phyloP scores from a whole-genome alignment of 2,797 vertebrate genomes.

The Spondyliosoma cantharus region DNA sequence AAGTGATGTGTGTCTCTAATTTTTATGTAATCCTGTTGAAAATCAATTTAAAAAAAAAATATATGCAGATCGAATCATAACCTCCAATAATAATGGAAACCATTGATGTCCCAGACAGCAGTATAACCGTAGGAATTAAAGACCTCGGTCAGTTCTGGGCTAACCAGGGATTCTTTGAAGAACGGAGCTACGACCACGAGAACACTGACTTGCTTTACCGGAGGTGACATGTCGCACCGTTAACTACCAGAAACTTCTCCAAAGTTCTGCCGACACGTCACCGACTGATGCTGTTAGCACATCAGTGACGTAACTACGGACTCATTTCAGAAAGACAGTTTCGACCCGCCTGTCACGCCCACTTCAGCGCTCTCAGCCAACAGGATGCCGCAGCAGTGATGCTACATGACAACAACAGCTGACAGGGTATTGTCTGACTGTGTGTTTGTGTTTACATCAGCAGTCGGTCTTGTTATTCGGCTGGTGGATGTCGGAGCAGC shows the following conservation, averaged over 20 bases:
- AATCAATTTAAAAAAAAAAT: no score
- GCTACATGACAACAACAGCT: conserved; percentile 66
- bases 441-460: conserved; percentile 7
- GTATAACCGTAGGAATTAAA: not conserved
- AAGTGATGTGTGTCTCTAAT: no score
- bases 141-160: not conserved
- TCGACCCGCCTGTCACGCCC: not conserved
- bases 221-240: not conserved
- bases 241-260: conserved; percentile 6
- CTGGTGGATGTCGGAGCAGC: conserved; percentile 26
- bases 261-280: not conserved
- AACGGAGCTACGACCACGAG: no score
- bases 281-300: not conserved
- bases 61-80: no score
- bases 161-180: no score
- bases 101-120: no score
- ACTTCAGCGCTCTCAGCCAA: conserved; percentile 27
- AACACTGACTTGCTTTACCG: not conserved
- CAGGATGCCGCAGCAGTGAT: conserved; percentile 10
- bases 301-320: not conserved
- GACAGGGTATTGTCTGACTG: conserved; percentile 37
- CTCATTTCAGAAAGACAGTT: not conserved
- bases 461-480: not conserved
- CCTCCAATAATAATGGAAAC: no score
- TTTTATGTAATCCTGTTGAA: no score